These are phyloP conservation scores for Eutolmus rufibarbis DNA, from an alignment of 2,888 invertebrate species.

Conservation along the genomic window DNA sequence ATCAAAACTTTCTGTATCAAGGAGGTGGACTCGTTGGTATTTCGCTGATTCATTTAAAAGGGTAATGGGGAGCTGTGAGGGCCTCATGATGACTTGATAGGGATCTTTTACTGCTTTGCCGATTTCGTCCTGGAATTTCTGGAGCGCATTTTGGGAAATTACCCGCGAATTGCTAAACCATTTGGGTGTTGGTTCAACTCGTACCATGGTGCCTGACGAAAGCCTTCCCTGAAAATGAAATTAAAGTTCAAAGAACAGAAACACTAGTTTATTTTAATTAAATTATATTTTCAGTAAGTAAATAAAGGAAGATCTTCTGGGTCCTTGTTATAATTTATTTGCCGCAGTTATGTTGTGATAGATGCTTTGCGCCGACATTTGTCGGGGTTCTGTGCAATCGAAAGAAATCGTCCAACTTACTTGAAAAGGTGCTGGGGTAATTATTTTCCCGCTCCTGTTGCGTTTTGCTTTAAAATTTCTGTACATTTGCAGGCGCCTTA, in stretches of 20 bases:
- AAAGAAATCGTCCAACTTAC: too few relatives aligned
- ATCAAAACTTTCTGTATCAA: slow-evolving; percentile 95
- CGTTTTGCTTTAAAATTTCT: slow-evolving; percentile 95
- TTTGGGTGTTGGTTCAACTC: slow-evolving; percentile 96
- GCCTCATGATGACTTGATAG: slow-evolving; percentile 96
- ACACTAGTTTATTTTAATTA: neutral
- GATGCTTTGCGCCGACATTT: too few relatives aligned
- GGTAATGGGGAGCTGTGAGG: slow-evolving; percentile 92
- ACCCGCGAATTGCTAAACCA: slow-evolving; percentile 99
- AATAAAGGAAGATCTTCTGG: too few relatives aligned
- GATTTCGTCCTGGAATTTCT: slow-evolving; percentile 93
- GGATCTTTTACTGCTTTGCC: slow-evolving; percentile 95
- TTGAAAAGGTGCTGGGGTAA: slow-evolving; percentile 95
- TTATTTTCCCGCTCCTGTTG: slow-evolving; percentile 86
- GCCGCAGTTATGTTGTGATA: too few relatives aligned
- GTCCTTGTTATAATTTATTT: too few relatives aligned
- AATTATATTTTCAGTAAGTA: too few relatives aligned
- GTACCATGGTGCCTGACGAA: slow-evolving; percentile 86
- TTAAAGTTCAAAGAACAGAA: too few relatives aligned
- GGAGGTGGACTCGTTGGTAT: slow-evolving; percentile 88
- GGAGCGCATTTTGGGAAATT: slow-evolving; percentile 88
- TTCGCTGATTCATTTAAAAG: slow-evolving; percentile 91
- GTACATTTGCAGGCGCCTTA: slow-evolving; percentile 97
- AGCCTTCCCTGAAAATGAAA: slow-evolving; percentile 70
- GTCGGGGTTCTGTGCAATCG: too few relatives aligned